Evolutionary conservation across 2,113 vertebrate species (phyloP), one percentile per base, ranked within the genome.

Genomic region (Psilopogon haemacephalus): DNA sequence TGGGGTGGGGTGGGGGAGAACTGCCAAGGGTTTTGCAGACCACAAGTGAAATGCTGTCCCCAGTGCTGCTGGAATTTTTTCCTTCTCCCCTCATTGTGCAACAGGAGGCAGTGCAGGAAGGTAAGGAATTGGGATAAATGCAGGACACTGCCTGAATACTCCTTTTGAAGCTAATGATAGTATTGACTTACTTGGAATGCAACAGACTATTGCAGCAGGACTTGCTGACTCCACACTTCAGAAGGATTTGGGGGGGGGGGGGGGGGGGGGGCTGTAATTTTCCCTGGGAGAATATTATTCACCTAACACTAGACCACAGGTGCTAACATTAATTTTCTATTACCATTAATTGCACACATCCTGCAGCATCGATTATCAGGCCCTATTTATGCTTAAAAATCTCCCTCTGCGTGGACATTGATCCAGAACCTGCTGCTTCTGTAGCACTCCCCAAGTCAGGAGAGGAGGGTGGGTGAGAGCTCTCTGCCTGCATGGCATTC

Each of bases 271-370:
- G 50, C 87, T 96, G 60, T 93, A 91, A 94, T 94, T 94, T 94
- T 92, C 91, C 89, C 93, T 89, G 23, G 52, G 94, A 94, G 95
- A 91, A 48, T 86, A 95, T 92, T 88, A 91, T 35, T 93, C 89
- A 88, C 75, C 85, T 89, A 85, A 83, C 27, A 10, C 64, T 85
- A 83, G 72, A 87, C 87, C 82, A 92, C 62, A 86, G 93, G 87
- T 94, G 76, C 87, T 88, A 94, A 88, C 85, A 93, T 93, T 89
- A 88, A 95, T 95, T 89, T 94, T 77, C 94, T 92, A 89, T 94
- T 95, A 74, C 91, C 65, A 91, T 94, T 85, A 94, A 89, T 77
- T 81, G 87, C 82, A 81, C 2, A 62, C 75, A 94, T 77, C 80
- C 84, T 93, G 72, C 79, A 91, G 46, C 89, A 89, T 80, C 1